phyloP scores from a whole-genome alignment of 37 sponge, comb jelly and placozoan genomes.

The Geodia barretti region DNA sequence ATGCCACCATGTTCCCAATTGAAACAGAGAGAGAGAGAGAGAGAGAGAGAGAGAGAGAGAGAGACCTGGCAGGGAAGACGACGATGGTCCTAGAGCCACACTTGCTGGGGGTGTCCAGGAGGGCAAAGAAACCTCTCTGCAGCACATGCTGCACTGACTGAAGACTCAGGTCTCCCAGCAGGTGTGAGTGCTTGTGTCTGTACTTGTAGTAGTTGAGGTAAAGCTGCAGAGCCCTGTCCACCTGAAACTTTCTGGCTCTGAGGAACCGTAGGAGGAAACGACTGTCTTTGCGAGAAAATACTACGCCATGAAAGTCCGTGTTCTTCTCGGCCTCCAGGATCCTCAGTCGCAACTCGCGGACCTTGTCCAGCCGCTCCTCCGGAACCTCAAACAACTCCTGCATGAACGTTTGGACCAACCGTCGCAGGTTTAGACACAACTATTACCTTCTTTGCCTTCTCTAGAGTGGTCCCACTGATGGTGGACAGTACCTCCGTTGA shows the following conservation, averaged over 20 bases:
- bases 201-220: slow-evolving; percentile 32
- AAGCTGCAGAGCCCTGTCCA: slow-evolving; percentile 16
- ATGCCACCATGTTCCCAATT: no score
- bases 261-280: slow-evolving; percentile 44
- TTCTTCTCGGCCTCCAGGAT: neutral
- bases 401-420: neutral
- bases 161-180: slow-evolving; percentile 1
- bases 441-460: slow-evolving; percentile 27
- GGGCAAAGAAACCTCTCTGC: neutral
- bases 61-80: neutral
- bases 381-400: neutral
- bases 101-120: neutral
- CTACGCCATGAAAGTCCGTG: neutral
- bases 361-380: neutral
- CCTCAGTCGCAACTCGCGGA: neutral
- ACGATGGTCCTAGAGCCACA: neutral
- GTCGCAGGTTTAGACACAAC: neutral
- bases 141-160: neutral
- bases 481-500: neutral
- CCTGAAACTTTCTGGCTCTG: slow-evolving; percentile 41
- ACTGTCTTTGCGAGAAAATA: slow-evolving; percentile 7
- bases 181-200: slow-evolving; percentile 10
- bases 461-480: slow-evolving; percentile 16
- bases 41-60: slow-evolving; percentile 7
- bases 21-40: neutral